Conservation (phyloP, 2,888 invertebrate species). For the Torymus auratus region DNA sequence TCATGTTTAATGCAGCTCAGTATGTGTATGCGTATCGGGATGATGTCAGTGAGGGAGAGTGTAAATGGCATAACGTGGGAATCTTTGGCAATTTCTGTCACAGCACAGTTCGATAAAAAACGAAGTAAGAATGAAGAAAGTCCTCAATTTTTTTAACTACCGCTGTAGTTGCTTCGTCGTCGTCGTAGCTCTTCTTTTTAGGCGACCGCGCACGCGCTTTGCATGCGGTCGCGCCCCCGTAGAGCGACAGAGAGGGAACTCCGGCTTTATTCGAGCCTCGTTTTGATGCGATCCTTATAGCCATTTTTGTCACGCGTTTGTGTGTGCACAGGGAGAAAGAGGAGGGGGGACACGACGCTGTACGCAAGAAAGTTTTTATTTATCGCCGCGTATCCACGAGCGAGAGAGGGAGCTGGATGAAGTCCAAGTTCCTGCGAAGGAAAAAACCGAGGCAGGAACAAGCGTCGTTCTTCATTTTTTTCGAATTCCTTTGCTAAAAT, state of each 20-base stretch:
- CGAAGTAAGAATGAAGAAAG: background rate
- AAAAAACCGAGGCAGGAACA: slow-evolving; percentile 30
- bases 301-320: slow-evolving; percentile 54
- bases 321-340: background rate
- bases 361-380: slow-evolving; percentile 52
- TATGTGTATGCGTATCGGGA: background rate
- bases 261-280: slow-evolving; percentile 41
- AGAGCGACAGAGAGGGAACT: slow-evolving; percentile 4
- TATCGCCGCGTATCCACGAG: slow-evolving; percentile 39
- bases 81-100: slow-evolving; percentile 39
- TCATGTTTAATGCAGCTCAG: slow-evolving; percentile 54
- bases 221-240: slow-evolving; percentile 20
- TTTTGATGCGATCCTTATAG: slow-evolving; percentile 44
- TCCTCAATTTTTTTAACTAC: slow-evolving; percentile 1
- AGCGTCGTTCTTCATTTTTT: slow-evolving; percentile 36
- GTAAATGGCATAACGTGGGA: slow-evolving; percentile 51
- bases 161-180: too few relatives aligned
- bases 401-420: slow-evolving; percentile 27
- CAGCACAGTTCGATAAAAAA: background rate
- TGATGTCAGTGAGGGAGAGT: slow-evolving; percentile 2
- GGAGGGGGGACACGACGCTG: background rate
- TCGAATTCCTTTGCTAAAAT: background rate
- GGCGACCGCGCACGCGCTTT: background rate
- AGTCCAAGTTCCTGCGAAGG: slow-evolving; percentile 40
- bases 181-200: background rate